These are phyloP conservation scores for Rhynchophorus ferrugineus DNA, from an alignment of 1,140 invertebrate species.

Conservation along the genomic window DNA sequence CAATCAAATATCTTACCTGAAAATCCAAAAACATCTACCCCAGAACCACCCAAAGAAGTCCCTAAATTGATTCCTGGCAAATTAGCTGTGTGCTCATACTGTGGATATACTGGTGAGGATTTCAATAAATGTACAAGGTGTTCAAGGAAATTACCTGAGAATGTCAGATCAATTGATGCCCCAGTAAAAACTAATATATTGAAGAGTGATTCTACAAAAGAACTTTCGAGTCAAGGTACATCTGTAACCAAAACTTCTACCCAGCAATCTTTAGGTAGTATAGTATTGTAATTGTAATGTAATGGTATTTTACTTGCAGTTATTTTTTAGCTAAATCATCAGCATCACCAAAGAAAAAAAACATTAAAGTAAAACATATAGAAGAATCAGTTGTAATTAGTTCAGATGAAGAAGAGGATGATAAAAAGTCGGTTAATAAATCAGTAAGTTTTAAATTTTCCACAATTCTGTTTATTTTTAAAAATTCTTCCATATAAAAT, in stretches of 20 bases:
- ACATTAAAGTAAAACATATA: constrained; percentile 33
- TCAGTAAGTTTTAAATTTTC: constrained; percentile 13
- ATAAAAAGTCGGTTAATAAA: constrained; percentile 23
- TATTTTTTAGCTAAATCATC: not conserved
- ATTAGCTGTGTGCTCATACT: constrained; percentile 61
- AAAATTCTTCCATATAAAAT: not conserved
- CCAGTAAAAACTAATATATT: not conserved
- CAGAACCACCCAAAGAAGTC: constrained; percentile 38
- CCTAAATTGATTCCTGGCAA: constrained; percentile 59
- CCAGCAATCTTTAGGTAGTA: no score
- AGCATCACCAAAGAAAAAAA: constrained; percentile 15
- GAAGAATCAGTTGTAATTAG: constrained; percentile 58
- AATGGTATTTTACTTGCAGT: no score
- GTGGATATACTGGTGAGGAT: constrained; percentile 62
- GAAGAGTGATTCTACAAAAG: not conserved
- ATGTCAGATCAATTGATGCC: constrained; percentile 43
- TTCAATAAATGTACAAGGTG: constrained; percentile 65
- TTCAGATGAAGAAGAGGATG: constrained; percentile 53
- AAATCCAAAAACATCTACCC: constrained; percentile 25
- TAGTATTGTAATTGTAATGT: no score
- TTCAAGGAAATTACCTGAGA: constrained; percentile 45
- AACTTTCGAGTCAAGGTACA: not conserved
- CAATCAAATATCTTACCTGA: constrained; percentile 6
- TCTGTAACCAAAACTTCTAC: not conserved
- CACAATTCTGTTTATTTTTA: not conserved